These are phyloP conservation scores for Apodemia duryi DNA, from an alignment of 2,888 invertebrate species.

Conservation along the genomic window DNA sequence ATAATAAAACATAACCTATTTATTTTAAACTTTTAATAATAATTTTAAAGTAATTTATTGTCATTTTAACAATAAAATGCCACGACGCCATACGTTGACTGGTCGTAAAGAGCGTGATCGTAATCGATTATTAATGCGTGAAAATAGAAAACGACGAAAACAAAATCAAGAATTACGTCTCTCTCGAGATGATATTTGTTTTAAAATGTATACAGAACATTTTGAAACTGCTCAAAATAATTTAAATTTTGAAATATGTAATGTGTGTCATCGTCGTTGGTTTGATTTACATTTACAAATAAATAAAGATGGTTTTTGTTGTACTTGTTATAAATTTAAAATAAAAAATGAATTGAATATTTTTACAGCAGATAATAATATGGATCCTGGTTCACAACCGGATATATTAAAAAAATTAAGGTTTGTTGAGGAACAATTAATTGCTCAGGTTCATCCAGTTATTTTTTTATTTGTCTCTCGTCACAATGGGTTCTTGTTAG, in stretches of 20 bases:
- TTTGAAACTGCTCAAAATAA: slow-evolving; percentile 3
- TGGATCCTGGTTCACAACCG: not conserved
- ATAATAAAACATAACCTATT: too few species aligned
- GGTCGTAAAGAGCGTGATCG: not conserved
- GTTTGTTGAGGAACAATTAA: slow-evolving; percentile 7
- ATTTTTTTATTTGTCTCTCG: too few species aligned
- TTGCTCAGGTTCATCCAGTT: slow-evolving; percentile 13
- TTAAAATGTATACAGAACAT: not conserved
- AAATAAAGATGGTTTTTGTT: slow-evolving; percentile 2
- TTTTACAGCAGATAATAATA: not conserved
- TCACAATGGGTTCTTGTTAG: too few species aligned
- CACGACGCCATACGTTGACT: not conserved
- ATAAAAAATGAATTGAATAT: not conserved
- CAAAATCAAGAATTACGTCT: not conserved
- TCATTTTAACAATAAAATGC: not conserved
- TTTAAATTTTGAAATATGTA: not conserved
- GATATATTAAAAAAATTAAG: slow-evolving; percentile 18
- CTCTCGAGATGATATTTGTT: not conserved
- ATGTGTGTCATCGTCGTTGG: slow-evolving; percentile 12
- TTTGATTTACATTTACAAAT: slow-evolving; percentile 4
- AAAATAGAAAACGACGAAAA: not conserved
- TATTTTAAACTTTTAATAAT: too few species aligned
- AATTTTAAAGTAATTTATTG: not conserved
- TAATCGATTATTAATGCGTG: not conserved
- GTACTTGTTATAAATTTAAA: not conserved